These are phyloP conservation scores for Chitala chitala DNA, from an alignment of 2,113 vertebrate genomes.

Conservation along the genomic window DNA sequence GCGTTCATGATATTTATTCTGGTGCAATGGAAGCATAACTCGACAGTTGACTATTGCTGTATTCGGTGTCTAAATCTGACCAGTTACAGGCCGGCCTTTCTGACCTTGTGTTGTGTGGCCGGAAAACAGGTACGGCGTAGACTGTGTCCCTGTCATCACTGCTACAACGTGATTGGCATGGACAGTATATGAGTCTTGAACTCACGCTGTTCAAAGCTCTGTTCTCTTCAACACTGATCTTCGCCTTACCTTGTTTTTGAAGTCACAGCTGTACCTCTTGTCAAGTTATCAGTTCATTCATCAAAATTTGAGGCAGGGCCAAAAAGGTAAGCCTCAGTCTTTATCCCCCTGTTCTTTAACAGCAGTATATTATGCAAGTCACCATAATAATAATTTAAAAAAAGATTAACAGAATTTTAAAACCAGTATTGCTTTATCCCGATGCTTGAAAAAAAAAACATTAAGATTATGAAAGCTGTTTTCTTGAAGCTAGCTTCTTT, in stretches of 20 bases:
- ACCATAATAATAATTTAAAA: neutral
- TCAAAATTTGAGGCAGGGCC: neutral
- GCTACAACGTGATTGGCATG: neutral
- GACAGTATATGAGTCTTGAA: neutral
- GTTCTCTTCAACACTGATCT: neutral
- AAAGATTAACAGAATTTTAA: neutral
- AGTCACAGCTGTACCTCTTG: neutral
- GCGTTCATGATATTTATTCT: slow-evolving; percentile 10
- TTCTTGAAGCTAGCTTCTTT: slow-evolving; percentile 7
- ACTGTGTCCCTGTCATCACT: neutral
- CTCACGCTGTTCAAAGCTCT: neutral
- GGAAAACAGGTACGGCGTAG: neutral
- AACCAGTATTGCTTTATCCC: slow-evolving; percentile 12
- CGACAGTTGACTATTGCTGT: neutral
- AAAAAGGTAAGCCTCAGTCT: neutral
- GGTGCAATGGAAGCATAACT: neutral
- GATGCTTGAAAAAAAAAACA: slow-evolving; percentile 3
- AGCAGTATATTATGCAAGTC: neutral
- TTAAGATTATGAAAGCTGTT: slow-evolving; percentile 9
- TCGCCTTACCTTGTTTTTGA: neutral
- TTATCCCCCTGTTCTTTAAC: neutral
- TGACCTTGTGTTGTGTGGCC: neutral
- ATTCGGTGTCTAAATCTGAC: neutral
- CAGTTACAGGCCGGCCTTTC: neutral
- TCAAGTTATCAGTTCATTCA: neutral